Percentiles rank a stretch among this genome's conserved stretches.
Evolutionary conservation across 2,113 vertebrate genomes (phyloP).

Genomic region (Emydura subglobosa): DNA sequence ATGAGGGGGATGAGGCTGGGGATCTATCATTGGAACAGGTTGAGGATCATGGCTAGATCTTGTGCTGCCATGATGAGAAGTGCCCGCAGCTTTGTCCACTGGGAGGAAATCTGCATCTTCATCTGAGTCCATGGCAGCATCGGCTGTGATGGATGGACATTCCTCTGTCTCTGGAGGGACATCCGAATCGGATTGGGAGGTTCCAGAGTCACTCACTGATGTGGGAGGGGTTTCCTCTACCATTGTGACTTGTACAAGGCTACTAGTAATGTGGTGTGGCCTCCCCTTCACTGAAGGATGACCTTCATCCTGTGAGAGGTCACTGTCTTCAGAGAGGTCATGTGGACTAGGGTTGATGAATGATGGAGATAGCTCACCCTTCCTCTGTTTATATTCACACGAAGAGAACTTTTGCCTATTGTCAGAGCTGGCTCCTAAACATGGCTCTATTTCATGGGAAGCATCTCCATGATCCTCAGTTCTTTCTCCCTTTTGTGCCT

Average conservation of each 20-base stretch:
- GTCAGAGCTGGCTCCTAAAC: constrained; percentile 76
- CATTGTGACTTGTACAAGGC: constrained; percentile 65
- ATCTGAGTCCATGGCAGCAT: constrained; percentile 92
- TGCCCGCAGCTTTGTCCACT: constrained; percentile 89
- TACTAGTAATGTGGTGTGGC: constrained; percentile 61
- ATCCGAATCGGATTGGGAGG: constrained; percentile 95
- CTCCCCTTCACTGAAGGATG: constrained; percentile 83
- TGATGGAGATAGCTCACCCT: constrained; percentile 93
- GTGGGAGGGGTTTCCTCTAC: constrained; percentile 94
- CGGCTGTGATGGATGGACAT: constrained; percentile 91
- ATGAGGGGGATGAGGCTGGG: constrained; percentile 87
- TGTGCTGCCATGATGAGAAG: constrained; percentile 80
- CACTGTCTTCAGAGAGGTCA: constrained; percentile 88
- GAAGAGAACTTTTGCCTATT: constrained; percentile 81
- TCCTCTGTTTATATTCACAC: constrained; percentile 83
- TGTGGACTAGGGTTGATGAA: constrained; percentile 93
- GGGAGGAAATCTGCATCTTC: constrained; percentile 95
- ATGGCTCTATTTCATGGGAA: constrained; percentile 80
- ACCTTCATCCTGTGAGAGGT: constrained; percentile 84
- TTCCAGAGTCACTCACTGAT: constrained; percentile 92
- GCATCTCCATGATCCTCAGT: constrained; percentile 75
- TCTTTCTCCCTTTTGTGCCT: constrained; percentile 68
- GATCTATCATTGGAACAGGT: constrained; percentile 89
- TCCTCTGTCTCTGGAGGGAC: constrained; percentile 92
- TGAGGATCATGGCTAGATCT: constrained; percentile 88